Base-by-base conservation (phyloP, 2,797 vertebrate genomes). In the Triplophysa bombifrons region DNA sequence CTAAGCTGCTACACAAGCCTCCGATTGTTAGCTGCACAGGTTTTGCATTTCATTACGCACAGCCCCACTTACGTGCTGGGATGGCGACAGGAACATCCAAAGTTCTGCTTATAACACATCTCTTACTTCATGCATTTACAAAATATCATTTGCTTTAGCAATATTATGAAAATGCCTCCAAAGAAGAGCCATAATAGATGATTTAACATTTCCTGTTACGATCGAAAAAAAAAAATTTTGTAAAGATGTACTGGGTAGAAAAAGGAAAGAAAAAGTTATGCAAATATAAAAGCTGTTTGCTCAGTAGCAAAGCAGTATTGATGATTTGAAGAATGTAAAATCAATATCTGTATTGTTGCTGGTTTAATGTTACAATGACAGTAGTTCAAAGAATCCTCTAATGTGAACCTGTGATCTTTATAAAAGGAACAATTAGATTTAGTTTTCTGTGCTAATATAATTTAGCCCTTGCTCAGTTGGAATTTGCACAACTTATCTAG, bases 1-100 rank as follows among this genome's bases (percentile, higher is more conserved):
- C 96, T 98, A 98, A 98, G 96, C 94, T 95, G 96, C 91, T 92
- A 97, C 95, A 97, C 91, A 92, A 89, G 91, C 92, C 92, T 92
- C 91, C 92, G 92, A 95, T 96, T 94, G 92, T 96, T 93, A 92
- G 94, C 92, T 92, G 91, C 93, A 91, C 85, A 87, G 93, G 93
- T 91, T 92, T 93, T 92, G 93, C 95, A 96, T 95, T 95, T 96
- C 93, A 95, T 95, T 96, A 96, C 90, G 91, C 64, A 58, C 69
- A 46, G 91, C 90, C 88, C 89, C 91, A 89, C 91, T 93, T 94
- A 94, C 90, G 90, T 88, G 76, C 72, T 74, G 74, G 19, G 17
- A 16, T 7, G 27, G 50, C 16, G 30, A 19, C 3, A 12, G n/a
- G 34, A 51, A 65, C 27, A 13, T 12, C 6, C 0, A 27, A 46